phyloP scores from a whole-genome alignment of 2,888 invertebrate genomes.

The Branchinecta sandiegonensis region DNA sequence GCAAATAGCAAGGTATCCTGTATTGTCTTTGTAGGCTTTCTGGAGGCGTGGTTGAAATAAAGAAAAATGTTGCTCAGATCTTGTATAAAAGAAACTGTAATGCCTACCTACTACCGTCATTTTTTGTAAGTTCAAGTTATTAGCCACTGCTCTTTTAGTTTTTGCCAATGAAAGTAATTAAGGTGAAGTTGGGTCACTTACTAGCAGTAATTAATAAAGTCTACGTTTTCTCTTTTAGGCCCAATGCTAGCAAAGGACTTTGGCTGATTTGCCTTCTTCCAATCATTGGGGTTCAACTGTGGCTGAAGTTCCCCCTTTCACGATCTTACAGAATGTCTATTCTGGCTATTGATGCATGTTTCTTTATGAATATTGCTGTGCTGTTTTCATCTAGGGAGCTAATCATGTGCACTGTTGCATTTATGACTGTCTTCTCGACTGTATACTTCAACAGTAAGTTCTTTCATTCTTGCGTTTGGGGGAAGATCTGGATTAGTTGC shows the following conservation, averaged over 20 bases:
- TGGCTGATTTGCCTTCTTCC: conserved; percentile 11
- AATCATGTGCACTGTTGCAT: not conserved
- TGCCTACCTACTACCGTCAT: too few relatives aligned
- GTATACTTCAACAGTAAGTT: conserved; percentile 4
- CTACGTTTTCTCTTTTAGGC: not conserved
- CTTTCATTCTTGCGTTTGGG: not conserved
- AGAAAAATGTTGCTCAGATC: too few relatives aligned
- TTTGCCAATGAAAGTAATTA: too few relatives aligned
- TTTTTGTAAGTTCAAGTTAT: too few relatives aligned
- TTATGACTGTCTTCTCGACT: not conserved
- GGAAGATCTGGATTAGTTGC: too few relatives aligned
- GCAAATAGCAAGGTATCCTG: too few relatives aligned
- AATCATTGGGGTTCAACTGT: not conserved
- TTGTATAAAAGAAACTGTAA: too few relatives aligned
- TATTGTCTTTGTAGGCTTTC: too few relatives aligned
- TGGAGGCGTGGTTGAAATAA: too few relatives aligned
- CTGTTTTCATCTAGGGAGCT: conserved; percentile 1
- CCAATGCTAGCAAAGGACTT: conserved; percentile 11
- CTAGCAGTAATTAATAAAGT: too few relatives aligned
- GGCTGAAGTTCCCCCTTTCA: conserved; percentile 2
- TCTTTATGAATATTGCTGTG: conserved; percentile 8
- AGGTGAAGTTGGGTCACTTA: too few relatives aligned
- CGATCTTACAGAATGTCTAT: not conserved
- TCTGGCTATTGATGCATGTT: conserved; percentile 4
- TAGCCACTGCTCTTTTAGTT: too few relatives aligned